These are phyloP conservation scores for Ptychochromis oligacanthus DNA, from an alignment of 2,113 vertebrate genomes.

Conservation along the genomic window DNA sequence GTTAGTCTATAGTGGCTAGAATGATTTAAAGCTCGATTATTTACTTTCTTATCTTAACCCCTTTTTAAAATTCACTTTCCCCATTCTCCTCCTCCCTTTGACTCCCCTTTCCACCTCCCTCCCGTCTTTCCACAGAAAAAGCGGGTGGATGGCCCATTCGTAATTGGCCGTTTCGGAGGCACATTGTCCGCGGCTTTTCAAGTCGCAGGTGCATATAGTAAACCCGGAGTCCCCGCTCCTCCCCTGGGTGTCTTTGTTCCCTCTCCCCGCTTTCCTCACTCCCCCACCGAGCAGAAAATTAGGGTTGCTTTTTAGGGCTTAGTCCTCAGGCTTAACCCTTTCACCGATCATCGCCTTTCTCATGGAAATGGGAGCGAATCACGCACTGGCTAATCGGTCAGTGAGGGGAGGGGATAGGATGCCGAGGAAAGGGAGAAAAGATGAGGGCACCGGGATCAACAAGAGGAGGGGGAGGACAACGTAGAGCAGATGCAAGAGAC, in stretches of 20 bases:
- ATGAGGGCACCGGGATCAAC: conserved; percentile 30
- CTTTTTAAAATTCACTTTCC: conserved; percentile 75
- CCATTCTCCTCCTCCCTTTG: conserved; percentile 8
- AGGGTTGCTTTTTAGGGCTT: conserved; percentile 70
- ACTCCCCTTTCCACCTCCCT: conserved; percentile 29
- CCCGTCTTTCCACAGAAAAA: conserved; percentile 64
- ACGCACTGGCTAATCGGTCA: conserved; percentile 82
- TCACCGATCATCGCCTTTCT: conserved; percentile 80
- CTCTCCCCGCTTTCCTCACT: conserved; percentile 73
- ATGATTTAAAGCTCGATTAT: conserved; percentile 74
- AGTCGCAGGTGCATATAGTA: conserved; percentile 86
- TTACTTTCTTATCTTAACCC: conserved; percentile 74
- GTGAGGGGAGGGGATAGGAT: conserved; percentile 70
- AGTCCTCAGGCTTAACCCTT: conserved; percentile 83
- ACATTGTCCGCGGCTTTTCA: conserved; percentile 83
- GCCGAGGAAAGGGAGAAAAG: conserved; percentile 3
- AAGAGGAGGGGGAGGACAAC: neutral
- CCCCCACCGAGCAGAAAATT: conserved; percentile 79
- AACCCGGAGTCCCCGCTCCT: conserved; percentile 79
- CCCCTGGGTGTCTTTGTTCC: conserved; percentile 82
- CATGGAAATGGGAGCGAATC: conserved; percentile 80
- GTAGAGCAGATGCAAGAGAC: conserved; percentile 24
- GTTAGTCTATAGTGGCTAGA: conserved; percentile 24
- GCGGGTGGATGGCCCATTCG: conserved; percentile 74
- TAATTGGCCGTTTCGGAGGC: conserved; percentile 85